Base-by-base conservation (phyloP, 2,888 invertebrate species). In the Drosophila vallismaia region DNA sequence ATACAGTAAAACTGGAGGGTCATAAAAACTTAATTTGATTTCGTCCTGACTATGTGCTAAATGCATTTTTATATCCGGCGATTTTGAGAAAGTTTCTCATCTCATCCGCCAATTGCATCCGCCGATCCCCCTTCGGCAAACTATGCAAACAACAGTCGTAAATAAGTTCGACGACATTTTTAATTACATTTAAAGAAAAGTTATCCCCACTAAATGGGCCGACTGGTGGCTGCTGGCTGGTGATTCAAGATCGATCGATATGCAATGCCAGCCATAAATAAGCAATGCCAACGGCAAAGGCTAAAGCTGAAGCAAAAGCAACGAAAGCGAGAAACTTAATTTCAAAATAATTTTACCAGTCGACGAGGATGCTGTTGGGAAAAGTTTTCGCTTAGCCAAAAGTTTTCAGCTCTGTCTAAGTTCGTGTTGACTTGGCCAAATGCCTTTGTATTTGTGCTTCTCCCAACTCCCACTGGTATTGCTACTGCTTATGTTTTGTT, bases 101-200 rank as follows among this genome's bases (percentile, higher is more conserved):
- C 19, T 8, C 6, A 7, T 26, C 52, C 12, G 29, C 12, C 9
- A n/a, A 36, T 36, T 36, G 12, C 36, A 36, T 7, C 6, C 28
- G 28, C 28, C 28, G 19, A 19, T 8, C n/a, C 4, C 55, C 4
- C 19, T 9, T 24, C 24, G 9, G 6, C 60, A 51, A 77, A 88
- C 78, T 77, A 80, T 86, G 68, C 70, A 74, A 78, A 74, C 71
- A 88, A 88, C 66, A 74, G 74, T 86, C 88, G 87, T 85, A 85
- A 85, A 85, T 88, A 85, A 85, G 88, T 84, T 79, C 82, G 75
- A 84, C 79, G 87, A 85, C 86, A 77, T 82, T 88, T 85, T 86
- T 85, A 88, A 85, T 85, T 85, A 85, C 84, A 84, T 81, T 86
- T 86, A 67, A 67, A 64, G 71, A 75, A 86, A 77, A 73, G 83